A percentile compares a stretch with the other conserved stretches of the same genome.
Conservation (phyloP, 2,888 invertebrate species). For the Bruchidius siliquastri region DNA sequence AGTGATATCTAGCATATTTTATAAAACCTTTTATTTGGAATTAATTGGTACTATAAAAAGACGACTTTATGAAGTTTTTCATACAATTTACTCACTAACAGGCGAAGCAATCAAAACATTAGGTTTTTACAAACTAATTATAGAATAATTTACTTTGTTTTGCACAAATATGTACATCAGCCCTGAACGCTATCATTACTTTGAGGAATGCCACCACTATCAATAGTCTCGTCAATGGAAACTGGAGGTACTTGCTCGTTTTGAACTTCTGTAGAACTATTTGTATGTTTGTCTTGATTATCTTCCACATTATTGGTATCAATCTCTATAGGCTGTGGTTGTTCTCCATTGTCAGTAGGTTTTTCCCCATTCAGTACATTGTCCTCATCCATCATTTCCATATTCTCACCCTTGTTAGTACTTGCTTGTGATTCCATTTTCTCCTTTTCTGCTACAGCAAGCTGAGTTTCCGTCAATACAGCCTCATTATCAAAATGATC, state of each 20-base stretch:
- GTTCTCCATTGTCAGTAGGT: not conserved
- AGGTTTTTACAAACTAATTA: not conserved
- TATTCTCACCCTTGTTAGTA: not conserved
- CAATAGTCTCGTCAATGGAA: not conserved
- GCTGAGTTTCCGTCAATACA: slow-evolving; percentile 3
- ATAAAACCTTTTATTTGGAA: not conserved
- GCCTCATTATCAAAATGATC: slow-evolving; percentile 8
- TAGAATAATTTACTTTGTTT: not conserved
- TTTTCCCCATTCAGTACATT: not conserved
- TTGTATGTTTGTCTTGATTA: not conserved
- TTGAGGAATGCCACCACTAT: not conserved
- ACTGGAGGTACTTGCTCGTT: not conserved
- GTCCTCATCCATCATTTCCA: not conserved
- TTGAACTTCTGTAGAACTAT: not conserved
- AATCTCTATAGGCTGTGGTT: not conserved
- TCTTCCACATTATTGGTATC: not conserved
- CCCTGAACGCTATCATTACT: not conserved
- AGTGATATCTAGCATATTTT: not conserved
- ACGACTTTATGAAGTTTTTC: not conserved
- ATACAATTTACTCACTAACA: not conserved
- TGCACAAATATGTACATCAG: not conserved
- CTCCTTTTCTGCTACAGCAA: slow-evolving; percentile 2
- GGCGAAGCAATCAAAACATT: not conserved
- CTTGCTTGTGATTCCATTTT: not conserved
- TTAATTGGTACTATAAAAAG: not conserved